A percentile compares a stretch with the other conserved stretches of the same genome.
These are phyloP conservation scores for Aurelia coerulea DNA, from an alignment of 30 jellyfish, hydroid and myxozoan species.

Conservation along the genomic window DNA sequence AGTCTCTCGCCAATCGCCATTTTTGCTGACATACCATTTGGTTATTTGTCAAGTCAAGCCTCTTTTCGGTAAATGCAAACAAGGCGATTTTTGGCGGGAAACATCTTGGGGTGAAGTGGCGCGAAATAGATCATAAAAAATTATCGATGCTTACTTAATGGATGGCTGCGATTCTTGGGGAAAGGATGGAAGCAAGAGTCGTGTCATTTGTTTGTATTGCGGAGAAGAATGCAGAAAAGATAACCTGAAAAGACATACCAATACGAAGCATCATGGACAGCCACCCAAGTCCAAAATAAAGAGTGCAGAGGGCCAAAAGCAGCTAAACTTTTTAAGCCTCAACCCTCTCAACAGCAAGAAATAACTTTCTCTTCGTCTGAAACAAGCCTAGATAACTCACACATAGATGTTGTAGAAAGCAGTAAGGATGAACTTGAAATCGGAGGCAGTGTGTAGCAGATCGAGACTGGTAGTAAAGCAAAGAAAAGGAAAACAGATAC, in stretches of 20 bases:
- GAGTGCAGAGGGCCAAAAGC: slow-evolving; percentile 35
- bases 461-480: neutral
- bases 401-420: too few relatives aligned
- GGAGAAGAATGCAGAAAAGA: slow-evolving; percentile 59
- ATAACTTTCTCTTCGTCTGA: neutral
- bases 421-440: neutral
- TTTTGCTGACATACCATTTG: neutral
- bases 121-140: neutral
- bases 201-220: slow-evolving; percentile 24
- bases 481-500: neutral
- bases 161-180: slow-evolving; percentile 52
- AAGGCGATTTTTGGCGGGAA: slow-evolving; percentile 21
- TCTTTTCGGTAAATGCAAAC: too few relatives aligned
- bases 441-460: slow-evolving; percentile 5
- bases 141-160: neutral
- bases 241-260: slow-evolving; percentile 40
- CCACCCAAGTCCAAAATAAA: slow-evolving; percentile 34
- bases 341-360: slow-evolving; percentile 14
- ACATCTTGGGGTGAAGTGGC: neutral
- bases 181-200: slow-evolving; percentile 55
- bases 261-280: slow-evolving; percentile 32
- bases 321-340: slow-evolving; percentile 13
- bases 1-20: slow-evolving; percentile 5
- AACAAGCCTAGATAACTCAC: neutral
- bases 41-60: slow-evolving; percentile 1